These are phyloP conservation scores for Oostethus manadensis DNA, from an alignment of 2,113 vertebrate genomes.

Conservation along the genomic window DNA sequence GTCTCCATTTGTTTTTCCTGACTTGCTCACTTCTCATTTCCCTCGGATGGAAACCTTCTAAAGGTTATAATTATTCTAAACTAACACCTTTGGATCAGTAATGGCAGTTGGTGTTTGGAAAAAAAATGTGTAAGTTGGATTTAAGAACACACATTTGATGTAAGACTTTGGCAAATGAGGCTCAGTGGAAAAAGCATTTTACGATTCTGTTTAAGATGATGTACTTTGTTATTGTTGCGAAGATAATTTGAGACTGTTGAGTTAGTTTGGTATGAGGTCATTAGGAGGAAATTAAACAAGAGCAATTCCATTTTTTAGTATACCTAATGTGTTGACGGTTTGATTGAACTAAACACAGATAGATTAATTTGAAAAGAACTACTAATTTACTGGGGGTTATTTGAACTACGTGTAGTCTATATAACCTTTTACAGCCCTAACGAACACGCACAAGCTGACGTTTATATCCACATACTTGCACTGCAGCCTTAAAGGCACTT, in stretches of 20 bases:
- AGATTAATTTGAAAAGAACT: neutral
- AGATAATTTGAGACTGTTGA: neutral
- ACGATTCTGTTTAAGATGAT: neutral
- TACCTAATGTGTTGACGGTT: neutral
- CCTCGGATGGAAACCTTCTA: no score
- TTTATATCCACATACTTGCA: neutral
- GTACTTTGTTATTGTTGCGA: neutral
- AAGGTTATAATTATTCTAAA: no score
- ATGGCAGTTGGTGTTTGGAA: no score
- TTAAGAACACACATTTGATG: no score
- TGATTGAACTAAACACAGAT: neutral
- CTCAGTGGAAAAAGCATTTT: neutral
- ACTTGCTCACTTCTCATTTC: constrained; percentile 3
- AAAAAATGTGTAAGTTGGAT: no score
- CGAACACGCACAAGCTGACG: neutral
- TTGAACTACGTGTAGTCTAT: neutral
- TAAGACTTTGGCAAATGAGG: no score
- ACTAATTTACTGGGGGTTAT: neutral
- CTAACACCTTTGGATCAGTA: no score
- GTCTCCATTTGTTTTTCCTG: constrained; percentile 9
- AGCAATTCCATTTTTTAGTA: neutral
- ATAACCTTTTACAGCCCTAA: neutral
- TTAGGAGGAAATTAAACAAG: neutral
- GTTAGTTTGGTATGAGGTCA: neutral
- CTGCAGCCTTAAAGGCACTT: neutral